Conservation (phyloP, 2,797 vertebrate genomes). For the Characodon lateralis region DNA sequence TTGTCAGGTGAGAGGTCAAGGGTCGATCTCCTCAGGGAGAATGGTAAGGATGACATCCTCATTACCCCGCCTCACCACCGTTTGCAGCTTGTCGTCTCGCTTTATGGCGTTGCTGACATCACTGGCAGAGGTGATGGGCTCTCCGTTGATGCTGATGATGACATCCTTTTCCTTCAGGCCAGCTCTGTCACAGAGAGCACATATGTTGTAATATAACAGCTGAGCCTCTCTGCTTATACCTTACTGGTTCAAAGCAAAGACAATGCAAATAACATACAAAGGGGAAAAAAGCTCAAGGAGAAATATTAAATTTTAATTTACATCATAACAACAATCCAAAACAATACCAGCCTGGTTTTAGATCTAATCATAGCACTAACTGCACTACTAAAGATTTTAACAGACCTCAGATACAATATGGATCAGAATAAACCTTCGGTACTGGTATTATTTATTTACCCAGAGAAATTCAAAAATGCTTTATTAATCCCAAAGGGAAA, state of each 20-base stretch:
- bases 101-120: conserved; percentile 93
- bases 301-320: background rate
- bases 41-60: conserved; percentile 91
- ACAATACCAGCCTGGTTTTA: background rate
- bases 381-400: background rate
- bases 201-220: background rate
- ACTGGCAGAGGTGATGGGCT: conserved; percentile 86
- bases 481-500: too few relatives aligned
- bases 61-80: conserved; percentile 92
- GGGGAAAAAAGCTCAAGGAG: background rate
- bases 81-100: conserved; percentile 83
- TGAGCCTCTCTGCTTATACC: background rate
- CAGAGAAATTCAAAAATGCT: too few relatives aligned
- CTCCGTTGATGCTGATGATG: conserved; percentile 96
- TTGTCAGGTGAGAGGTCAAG: conserved; percentile 78
- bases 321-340: background rate
- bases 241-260: background rate
- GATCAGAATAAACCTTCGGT: background rate
- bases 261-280: background rate
- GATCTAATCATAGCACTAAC: background rate
- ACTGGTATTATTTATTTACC: background rate
- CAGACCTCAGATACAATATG: background rate
- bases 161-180: conserved; percentile 92
- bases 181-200: conserved; percentile 75
- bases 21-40: conserved; percentile 89